Percentiles rank a stretch among this genome's conserved stretches.
Evolutionary conservation across 2,113 vertebrate species (phyloP).

Genomic region (Dolichotis patagonum): DNA sequence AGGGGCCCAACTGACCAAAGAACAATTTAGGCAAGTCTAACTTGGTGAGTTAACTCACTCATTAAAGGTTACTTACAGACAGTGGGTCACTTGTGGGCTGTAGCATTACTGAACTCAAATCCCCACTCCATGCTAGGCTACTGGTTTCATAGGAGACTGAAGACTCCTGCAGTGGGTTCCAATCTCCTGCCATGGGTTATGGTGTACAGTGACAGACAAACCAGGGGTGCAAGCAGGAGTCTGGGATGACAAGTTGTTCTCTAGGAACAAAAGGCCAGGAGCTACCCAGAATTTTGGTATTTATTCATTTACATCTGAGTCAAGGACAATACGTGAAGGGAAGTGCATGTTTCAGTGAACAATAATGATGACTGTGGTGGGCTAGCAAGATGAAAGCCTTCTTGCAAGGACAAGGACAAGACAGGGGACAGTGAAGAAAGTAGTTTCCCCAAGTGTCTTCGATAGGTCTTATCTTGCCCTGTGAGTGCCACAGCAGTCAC

Average conservation of each 20-base stretch:
- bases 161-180: background rate
- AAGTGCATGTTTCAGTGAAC: background rate
- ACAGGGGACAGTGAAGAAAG: background rate
- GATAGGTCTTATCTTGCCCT: background rate
- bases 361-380: background rate
- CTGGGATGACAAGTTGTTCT: background rate
- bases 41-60: background rate
- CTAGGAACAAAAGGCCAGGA: background rate
- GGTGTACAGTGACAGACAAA: background rate
- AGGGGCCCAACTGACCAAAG: background rate
- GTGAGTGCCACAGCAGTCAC: background rate
- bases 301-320: background rate
- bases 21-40: background rate
- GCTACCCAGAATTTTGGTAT: background rate
- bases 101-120: background rate
- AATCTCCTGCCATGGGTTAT: background rate
- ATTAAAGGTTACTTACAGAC: background rate
- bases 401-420: background rate
- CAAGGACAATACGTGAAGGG: background rate
- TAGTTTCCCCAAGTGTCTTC: background rate
- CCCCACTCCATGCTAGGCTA: background rate
- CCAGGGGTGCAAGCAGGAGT: background rate
- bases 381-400: background rate
- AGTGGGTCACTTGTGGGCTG: background rate
- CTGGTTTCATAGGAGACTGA: background rate